Evolutionary conservation across 2,113 vertebrate genomes (phyloP).

Genomic region (Paratilapia polleni): DNA sequence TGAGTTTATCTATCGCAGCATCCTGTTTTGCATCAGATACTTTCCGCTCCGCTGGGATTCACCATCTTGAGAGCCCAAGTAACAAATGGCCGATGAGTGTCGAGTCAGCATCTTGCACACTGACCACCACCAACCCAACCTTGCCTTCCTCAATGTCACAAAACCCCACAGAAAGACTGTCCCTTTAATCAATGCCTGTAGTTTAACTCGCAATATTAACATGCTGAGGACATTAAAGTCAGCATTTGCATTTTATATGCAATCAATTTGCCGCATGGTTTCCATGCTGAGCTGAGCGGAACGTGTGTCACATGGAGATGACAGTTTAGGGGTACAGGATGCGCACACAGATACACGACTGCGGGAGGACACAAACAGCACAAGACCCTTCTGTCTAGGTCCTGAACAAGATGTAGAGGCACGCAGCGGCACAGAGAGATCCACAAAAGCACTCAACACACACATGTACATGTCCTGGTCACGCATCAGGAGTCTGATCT

Average conservation of each 20-base stretch:
- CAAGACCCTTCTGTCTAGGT: background rate
- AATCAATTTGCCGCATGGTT: slow-evolving; percentile 70
- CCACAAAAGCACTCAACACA: background rate
- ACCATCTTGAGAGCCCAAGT: slow-evolving; percentile 2
- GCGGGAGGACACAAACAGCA: background rate
- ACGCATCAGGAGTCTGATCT: slow-evolving; percentile 22
- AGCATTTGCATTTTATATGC: slow-evolving; percentile 65
- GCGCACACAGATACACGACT: background rate
- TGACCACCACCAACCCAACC: background rate
- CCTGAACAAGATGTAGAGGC: slow-evolving; percentile 7
- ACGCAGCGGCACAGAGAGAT: background rate
- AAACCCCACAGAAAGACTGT: slow-evolving; percentile 3
- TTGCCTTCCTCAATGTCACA: slow-evolving; percentile 55
- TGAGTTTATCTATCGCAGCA: slow-evolving; percentile 8
- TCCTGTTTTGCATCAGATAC: slow-evolving; percentile 24
- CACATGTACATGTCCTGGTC: background rate
- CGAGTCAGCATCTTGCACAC: slow-evolving; percentile 44
- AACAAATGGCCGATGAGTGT: slow-evolving; percentile 37
- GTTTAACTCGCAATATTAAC: slow-evolving; percentile 56
- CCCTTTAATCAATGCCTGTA: slow-evolving; percentile 55
- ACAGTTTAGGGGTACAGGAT: background rate
- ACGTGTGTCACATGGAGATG: slow-evolving; percentile 42
- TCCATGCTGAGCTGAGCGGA: slow-evolving; percentile 15
- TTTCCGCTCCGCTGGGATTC: slow-evolving; percentile 38
- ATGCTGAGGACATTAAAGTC: slow-evolving; percentile 52